Evolutionary conservation across 2,888 invertebrate genomes (phyloP), one percentile per base, ranked within the genome.

Genomic region (Pandemis heparana): DNA sequence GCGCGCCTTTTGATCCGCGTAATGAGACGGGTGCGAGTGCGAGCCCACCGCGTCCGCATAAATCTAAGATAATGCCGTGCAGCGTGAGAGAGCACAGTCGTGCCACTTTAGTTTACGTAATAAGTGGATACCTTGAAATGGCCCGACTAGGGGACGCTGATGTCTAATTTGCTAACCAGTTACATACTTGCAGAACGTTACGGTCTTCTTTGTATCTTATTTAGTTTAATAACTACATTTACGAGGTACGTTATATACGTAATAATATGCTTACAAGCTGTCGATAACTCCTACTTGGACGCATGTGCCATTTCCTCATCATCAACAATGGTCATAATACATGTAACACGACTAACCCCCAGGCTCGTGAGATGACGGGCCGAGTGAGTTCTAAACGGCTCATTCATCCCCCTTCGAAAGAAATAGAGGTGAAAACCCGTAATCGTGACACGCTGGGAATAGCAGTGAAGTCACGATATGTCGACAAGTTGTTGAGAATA

Each of bases 11-110:
- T 89, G 88, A 90, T 90, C 85, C 85, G 82, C 86, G 85, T 92
- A 92, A 92, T 90, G 89, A 91, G 91, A 88, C 88, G 87, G 85
- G 89, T 88, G 90, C 87, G 87, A 86, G 87, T 88, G 90, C 87
- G 86, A 86, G 87, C 80, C 83, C 85, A 77, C 82, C 79, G 85
- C 86, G 87, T 89, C 87, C 86, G 87, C 89, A 91, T 90, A 91
- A 90, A 92, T 89, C 88, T 87, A 80, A 87, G 84, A 88, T 91
- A 90, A 91, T 92, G 87, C 89, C 82, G 85, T 81, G 80, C 85
- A 91, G 87, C 92, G 91, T 92, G 91, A 92, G 91, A 91, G 89
- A 90, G 89, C 87, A 82, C 84, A 80, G 87, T 92, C 91, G 91
- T 92, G 90, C 88, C 85, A 88, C 86, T 85, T 90, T 85, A 85